Base-by-base conservation (phyloP, 2,888 invertebrate genomes). In the Pammene fasciana region DNA sequence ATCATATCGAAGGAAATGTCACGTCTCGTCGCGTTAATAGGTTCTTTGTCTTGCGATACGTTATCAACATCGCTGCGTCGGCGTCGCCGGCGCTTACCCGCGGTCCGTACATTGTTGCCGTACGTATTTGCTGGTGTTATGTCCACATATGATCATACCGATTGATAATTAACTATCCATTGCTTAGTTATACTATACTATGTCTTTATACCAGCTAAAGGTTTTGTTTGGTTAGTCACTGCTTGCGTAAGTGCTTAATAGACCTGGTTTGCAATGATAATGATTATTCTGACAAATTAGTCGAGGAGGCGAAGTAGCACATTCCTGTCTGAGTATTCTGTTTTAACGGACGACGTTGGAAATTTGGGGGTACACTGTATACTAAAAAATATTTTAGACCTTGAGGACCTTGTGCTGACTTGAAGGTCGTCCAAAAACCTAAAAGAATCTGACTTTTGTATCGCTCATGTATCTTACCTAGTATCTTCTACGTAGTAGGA, bases 1-100 rank as follows among this genome's bases (percentile, higher is more conserved):
- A 86, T 57, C 45, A 88, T 90, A 90, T 90, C 90, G 86, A 87
- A 92, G 91, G 91, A 91, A 91, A 88, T 86, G 91, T 88, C 90
- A 86, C 88, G 86, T 92, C 90, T 85, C 85, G 79, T 76, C 81
- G 56, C 48, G 56, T 68, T 90, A 90, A 91, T 92, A 89, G 87
- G 91, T 88, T 90, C 92, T 91, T 92, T 92, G 92, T 92, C 90
- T 88, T 81, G 80, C 80, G 88, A 88, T 89, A 90, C 81, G 83
- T 89, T 92, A 92, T 92, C 91, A 85, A 76, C 78, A 80, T 78
- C 79, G 76, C 81, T 79, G 81, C 79, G 79, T 55, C 65, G 61
- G 81, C 79, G 79, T 55, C 65, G 61, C 14, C 26, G 26, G 1
- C 14, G 61, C 14, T 66, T 68, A 43, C 62, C 34, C 14, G 41